These are phyloP conservation scores for Phthorimaea operculella DNA, from an alignment of 1,140 invertebrate species.

Conservation along the genomic window DNA sequence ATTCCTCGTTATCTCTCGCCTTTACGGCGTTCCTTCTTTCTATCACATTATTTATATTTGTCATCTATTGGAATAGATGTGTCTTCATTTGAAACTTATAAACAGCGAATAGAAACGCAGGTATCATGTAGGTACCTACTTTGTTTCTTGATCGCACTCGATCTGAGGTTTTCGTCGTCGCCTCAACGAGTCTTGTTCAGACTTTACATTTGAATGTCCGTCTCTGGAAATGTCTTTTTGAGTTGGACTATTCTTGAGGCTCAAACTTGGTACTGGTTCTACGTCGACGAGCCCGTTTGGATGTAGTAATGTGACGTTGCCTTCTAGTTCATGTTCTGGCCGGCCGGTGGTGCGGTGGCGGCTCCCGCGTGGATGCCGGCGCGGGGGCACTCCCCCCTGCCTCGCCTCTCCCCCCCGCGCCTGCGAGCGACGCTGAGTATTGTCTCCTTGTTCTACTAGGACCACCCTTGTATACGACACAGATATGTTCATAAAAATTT, in stretches of 20 bases:
- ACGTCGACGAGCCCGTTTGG: no score
- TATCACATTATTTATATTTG: slow-evolving; percentile 20
- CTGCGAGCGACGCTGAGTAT: slow-evolving; percentile 46
- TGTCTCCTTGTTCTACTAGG: slow-evolving; percentile 51
- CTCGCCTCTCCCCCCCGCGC: background rate
- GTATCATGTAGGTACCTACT: no score
- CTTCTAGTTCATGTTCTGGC: background rate
- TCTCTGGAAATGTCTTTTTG: no score
- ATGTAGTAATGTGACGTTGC: background rate
- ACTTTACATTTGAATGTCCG: no score
- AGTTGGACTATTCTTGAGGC: no score
- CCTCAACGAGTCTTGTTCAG: no score
- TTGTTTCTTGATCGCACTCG: no score
- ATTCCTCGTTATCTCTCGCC: slow-evolving; percentile 20
- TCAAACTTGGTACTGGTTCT: no score
- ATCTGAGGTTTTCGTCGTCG: no score
- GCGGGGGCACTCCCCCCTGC: background rate
- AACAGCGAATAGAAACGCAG: background rate
- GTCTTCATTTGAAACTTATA: background rate
- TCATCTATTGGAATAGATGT: background rate
- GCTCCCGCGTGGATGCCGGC: background rate
- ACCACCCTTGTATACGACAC: slow-evolving; percentile 52
- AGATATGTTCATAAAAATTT: slow-evolving; percentile 65
- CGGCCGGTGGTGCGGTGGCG: background rate
- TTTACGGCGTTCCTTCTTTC: slow-evolving; percentile 12